A percentile compares a stretch with the other conserved stretches of the same genome.
These are phyloP conservation scores for Empidonax traillii DNA, from an alignment of 2,113 vertebrate species.

Conservation along the genomic window DNA sequence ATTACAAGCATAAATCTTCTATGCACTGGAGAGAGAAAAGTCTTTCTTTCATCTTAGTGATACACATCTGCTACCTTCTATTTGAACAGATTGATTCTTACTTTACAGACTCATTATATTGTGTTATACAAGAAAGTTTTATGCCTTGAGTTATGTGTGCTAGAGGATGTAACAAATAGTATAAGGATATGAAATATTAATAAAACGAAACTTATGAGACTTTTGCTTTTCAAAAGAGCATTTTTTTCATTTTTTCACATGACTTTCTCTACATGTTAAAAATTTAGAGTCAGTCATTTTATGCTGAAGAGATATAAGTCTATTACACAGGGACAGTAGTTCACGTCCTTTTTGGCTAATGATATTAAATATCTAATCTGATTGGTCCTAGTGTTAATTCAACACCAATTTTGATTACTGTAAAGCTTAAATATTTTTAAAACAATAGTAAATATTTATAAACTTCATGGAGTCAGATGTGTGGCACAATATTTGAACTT, in stretches of 20 bases:
- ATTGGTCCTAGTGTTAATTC: neutral
- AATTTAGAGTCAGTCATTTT: neutral
- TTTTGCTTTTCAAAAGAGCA: neutral
- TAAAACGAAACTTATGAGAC: neutral
- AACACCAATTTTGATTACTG: neutral
- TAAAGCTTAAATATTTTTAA: neutral
- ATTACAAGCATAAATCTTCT: conserved; percentile 35
- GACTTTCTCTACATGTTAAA: neutral
- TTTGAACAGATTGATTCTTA: conserved; percentile 25
- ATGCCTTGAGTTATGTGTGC: neutral
- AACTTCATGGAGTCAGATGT: neutral
- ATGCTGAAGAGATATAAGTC: neutral
- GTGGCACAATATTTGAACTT: neutral
- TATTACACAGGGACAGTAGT: neutral
- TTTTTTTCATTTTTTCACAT: neutral
- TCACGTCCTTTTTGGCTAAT: neutral
- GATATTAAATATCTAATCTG: neutral
- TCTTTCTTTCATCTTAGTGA: conserved; percentile 29
- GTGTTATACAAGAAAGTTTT: neutral
- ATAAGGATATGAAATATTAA: neutral
- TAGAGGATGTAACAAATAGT: neutral
- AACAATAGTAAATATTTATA: neutral
- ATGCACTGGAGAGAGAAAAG: neutral
- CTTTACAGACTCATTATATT: conserved; percentile 21
- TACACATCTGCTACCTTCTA: conserved; percentile 21